These are phyloP conservation scores for Crocodylus rhombifer DNA, from an alignment of 2,797 vertebrate species.

Conservation along the genomic window DNA sequence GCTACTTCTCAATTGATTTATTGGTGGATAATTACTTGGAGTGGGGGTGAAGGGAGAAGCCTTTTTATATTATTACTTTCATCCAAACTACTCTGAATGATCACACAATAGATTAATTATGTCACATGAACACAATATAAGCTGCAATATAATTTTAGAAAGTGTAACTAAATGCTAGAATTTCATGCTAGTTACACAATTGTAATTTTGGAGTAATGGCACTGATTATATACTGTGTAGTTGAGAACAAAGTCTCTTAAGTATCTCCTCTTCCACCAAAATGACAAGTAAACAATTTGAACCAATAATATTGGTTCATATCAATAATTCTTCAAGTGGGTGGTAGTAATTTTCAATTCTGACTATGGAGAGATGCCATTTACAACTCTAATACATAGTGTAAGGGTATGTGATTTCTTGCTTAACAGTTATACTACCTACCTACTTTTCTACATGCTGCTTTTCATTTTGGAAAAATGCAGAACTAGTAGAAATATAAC, in stretches of 20 bases:
- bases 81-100: background rate
- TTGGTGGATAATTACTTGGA: background rate
- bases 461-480: background rate
- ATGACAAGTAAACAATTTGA: background rate
- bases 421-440: background rate
- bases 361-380: background rate
- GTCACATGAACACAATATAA: background rate
- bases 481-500: background rate
- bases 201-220: background rate
- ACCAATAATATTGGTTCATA: background rate
- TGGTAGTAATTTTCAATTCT: background rate
- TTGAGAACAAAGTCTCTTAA: background rate
- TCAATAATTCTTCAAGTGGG: background rate
- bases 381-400: background rate
- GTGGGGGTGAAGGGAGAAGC: background rate
- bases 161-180: accelerated
- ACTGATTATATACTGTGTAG: background rate
- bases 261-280: background rate
- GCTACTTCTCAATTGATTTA: background rate
- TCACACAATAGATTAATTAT: background rate
- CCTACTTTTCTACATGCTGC: background rate
- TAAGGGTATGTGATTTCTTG: background rate
- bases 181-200: background rate
- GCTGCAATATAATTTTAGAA: background rate
- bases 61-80: background rate